Percentiles rank a stretch among this genome's conserved stretches.
phyloP scores from a whole-genome alignment of 2,888 invertebrate species.

The Drosophila stalkeri region DNA sequence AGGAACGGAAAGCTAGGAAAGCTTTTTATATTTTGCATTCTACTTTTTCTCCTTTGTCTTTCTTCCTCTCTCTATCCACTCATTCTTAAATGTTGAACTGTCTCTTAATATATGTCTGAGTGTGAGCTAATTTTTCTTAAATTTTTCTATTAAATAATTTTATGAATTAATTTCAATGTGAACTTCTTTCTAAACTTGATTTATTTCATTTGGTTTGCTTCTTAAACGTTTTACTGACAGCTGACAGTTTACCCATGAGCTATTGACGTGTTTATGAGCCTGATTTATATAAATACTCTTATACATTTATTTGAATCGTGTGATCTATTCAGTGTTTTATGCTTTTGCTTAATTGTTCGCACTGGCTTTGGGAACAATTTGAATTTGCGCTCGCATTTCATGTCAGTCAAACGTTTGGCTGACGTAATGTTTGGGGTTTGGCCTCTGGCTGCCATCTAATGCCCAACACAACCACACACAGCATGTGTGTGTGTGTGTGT shows the following conservation, averaged over 20 bases:
- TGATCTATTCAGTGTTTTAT: constrained; percentile 17
- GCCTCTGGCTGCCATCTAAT: constrained; percentile 55
- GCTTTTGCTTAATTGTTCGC: constrained; percentile 21
- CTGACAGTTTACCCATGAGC: background rate
- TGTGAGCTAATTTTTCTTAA: too few relatives aligned
- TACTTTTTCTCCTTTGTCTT: too few relatives aligned
- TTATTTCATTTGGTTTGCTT: background rate
- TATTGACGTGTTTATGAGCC: background rate
- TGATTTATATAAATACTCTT: constrained; percentile 2
- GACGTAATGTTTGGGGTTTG: constrained; percentile 54
- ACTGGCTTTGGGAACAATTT: constrained; percentile 37
- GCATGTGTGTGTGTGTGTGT: constrained; percentile 1
- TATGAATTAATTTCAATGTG: too few relatives aligned
- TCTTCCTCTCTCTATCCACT: too few relatives aligned
- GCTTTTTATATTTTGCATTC: too few relatives aligned
- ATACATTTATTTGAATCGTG: constrained; percentile 5
- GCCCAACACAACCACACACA: constrained; percentile 24
- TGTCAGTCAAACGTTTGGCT: constrained; percentile 65
- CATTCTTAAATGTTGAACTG: background rate
- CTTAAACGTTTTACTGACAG: constrained; percentile 1
- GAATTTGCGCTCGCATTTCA: constrained; percentile 40
- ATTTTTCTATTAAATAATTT: too few relatives aligned
- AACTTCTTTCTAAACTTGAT: background rate
- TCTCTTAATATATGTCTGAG: too few relatives aligned
- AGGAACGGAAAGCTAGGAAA: too few relatives aligned